Conservation (phyloP, 2,113 vertebrate genomes). For the Dasyurus viverrinus region DNA sequence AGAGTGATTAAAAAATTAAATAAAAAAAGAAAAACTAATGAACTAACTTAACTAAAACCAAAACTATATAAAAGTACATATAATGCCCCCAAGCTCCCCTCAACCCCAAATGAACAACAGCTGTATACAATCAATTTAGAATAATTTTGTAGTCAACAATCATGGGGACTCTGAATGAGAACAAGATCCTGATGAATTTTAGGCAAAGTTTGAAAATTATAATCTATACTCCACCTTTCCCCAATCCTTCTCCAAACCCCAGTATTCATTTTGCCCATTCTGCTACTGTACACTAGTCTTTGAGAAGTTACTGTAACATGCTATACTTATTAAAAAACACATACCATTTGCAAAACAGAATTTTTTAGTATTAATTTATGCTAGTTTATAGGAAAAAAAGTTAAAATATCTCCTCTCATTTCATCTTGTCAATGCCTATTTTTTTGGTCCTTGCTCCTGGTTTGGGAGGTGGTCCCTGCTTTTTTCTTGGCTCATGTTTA, state of each 20-base stretch:
- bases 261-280: neutral
- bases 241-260: neutral
- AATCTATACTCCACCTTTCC: neutral
- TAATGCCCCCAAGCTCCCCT: no score
- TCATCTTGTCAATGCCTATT: neutral
- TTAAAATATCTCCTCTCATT: neutral
- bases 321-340: neutral
- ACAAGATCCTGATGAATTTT: neutral
- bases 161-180: neutral
- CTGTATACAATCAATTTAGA: neutral
- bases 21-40: neutral
- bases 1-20: conserved; percentile 5
- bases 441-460: neutral
- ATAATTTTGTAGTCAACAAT: neutral
- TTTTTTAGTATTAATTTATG: neutral
- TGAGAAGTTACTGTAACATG: neutral
- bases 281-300: neutral
- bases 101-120: conserved; percentile 21
- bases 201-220: neutral
- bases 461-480: neutral
- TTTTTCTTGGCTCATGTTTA: neutral
- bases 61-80: neutral
- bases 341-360: neutral
- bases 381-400: neutral
- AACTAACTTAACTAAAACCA: conserved; percentile 10